Conservation (phyloP, 2,797 vertebrate species). For the Thalassophryne amazonica region DNA sequence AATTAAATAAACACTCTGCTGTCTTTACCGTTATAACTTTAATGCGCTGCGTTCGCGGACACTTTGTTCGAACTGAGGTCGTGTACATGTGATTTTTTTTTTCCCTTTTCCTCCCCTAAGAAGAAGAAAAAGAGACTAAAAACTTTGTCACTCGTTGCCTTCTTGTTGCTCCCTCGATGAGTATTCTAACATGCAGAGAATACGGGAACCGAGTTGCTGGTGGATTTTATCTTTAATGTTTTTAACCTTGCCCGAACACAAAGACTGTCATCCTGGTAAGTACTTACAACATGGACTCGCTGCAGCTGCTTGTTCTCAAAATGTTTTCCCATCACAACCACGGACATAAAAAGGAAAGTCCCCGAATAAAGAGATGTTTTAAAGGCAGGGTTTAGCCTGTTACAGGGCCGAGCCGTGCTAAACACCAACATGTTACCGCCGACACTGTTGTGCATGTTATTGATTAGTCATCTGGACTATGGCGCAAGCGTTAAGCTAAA, state of each 20-base stretch:
- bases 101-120: background rate
- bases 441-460: slow-evolving; percentile 47
- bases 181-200: slow-evolving; percentile 94
- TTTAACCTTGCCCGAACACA: slow-evolving; percentile 87
- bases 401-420: slow-evolving; percentile 33
- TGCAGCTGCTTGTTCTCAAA: background rate
- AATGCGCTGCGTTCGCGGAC: slow-evolving; percentile 60
- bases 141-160: slow-evolving; percentile 76
- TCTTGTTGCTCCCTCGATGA: slow-evolving; percentile 86
- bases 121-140: slow-evolving; percentile 40
- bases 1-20: too few species aligned
- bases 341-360: slow-evolving; percentile 23
- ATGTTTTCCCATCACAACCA: background rate
- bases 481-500: slow-evolving; percentile 32
- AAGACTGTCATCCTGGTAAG: slow-evolving; percentile 93
- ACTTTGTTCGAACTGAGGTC: slow-evolving; percentile 46
- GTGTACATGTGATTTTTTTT: slow-evolving; percentile 42
- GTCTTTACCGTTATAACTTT: slow-evolving; percentile 39
- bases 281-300: slow-evolving; percentile 52
- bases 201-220: slow-evolving; percentile 91
- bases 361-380: background rate
- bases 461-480: slow-evolving; percentile 46
- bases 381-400: slow-evolving; percentile 6
- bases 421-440: background rate
- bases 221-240: slow-evolving; percentile 93